These are phyloP conservation scores for Oostethus manadensis DNA, from an alignment of 2,113 vertebrate species.

Conservation along the genomic window DNA sequence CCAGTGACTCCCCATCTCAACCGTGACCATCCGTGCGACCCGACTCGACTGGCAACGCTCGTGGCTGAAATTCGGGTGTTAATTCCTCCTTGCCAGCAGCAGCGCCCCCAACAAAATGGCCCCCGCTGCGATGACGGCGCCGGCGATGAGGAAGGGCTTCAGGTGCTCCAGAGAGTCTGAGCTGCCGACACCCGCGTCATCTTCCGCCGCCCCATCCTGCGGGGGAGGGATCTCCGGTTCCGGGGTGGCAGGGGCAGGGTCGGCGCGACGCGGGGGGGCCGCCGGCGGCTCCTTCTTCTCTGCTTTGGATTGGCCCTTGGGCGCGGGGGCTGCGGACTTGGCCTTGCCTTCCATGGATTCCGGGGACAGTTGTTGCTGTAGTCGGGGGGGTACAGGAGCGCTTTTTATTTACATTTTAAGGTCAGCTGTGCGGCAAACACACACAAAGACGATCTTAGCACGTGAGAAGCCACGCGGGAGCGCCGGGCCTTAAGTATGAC, in stretches of 20 bases:
- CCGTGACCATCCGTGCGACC: slow-evolving; percentile 60
- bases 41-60: slow-evolving; percentile 45
- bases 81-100: slow-evolving; percentile 73
- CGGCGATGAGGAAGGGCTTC: slow-evolving; percentile 75
- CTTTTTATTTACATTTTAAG: too few relatives aligned
- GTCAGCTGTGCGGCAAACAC: slow-evolving; percentile 53
- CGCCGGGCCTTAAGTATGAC: slow-evolving; percentile 58
- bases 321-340: slow-evolving; percentile 58
- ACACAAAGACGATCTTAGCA: slow-evolving; percentile 45
- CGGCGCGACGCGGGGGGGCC: slow-evolving; percentile 56
- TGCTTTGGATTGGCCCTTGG: slow-evolving; percentile 62
- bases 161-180: slow-evolving; percentile 74
- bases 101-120: slow-evolving; percentile 72
- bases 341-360: slow-evolving; percentile 71
- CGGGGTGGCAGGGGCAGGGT: slow-evolving; percentile 54
- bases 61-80: slow-evolving; percentile 41
- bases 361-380: slow-evolving; percentile 52
- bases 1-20: slow-evolving; percentile 44
- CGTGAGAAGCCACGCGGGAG: slow-evolving; percentile 19
- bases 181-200: slow-evolving; percentile 53
- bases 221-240: slow-evolving; percentile 56
- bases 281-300: slow-evolving; percentile 72
- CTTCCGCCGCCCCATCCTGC: slow-evolving; percentile 61
- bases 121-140: slow-evolving; percentile 69
- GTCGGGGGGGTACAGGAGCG: slow-evolving; percentile 26